Evolutionary conservation across 1,140 invertebrate genomes (phyloP), one percentile per base, ranked within the genome.

Genomic region (Drosophila chauvacae): DNA sequence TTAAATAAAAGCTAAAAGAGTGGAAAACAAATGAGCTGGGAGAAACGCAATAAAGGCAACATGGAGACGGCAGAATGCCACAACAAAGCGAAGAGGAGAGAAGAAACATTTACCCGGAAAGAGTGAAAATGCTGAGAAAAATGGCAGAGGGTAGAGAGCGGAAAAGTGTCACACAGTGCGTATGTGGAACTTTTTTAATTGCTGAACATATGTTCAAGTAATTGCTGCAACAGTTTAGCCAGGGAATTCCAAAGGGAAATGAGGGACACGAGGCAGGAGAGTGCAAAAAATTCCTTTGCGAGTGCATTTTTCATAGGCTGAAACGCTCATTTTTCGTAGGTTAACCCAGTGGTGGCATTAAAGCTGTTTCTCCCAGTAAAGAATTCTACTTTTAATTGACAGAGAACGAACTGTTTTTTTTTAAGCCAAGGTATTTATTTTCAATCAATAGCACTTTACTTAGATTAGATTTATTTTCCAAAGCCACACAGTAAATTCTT

Each of bases 101-200:
- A 56, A 45, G 57, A 77, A 41, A 68, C 59, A 77, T 66, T 26
- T 59, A 41, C 37, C 42, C 48, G 41, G 58, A 61, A 62, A 35
- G 16, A 66, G 51, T 44, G 41, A 75, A 57, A 71, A 59, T 50
- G 28, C 20, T 13, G 23, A 81, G 60, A 81, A 55, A 80, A 57
- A 79, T 57, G 28, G 39, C 13, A 45, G 16, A 35, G 33, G 45
- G 61, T 30, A 61, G 20, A 60, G 42, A 3, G 45, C 30, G 35
- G 20, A 65, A 59, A 35, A 60, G 59, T 73, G 63, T 58, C 71
- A 44, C 79, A 86, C 70, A 63, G 70, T 81, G 80, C 83, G 83
- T 87, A 87, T 87, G 84, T 70, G 84, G 69, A 87, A 87, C 73
- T 75, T 87, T 80, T 81, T 80, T 88, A 87, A 87, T 87, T 87